These are phyloP conservation scores for Pygocentrus nattereri DNA, from an alignment of 2,797 vertebrate species.

Conservation along the genomic window DNA sequence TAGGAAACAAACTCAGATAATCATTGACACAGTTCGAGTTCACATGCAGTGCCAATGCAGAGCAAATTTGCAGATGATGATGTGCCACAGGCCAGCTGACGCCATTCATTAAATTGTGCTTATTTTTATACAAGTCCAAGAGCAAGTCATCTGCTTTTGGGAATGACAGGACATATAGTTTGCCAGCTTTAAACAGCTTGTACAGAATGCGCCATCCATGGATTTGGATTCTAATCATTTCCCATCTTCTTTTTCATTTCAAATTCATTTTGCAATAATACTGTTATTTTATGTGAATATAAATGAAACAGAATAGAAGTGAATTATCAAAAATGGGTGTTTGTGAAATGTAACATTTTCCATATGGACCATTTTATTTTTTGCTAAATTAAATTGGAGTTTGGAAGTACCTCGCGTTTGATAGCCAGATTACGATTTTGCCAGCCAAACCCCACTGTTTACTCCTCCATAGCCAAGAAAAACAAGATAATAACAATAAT, in stretches of 20 bases:
- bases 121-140: slow-evolving; percentile 28
- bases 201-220: neutral
- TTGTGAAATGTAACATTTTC: neutral
- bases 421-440: neutral
- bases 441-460: slow-evolving; percentile 8
- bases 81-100: slow-evolving; percentile 23
- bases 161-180: slow-evolving; percentile 30
- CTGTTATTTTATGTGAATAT: neutral
- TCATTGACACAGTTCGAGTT: slow-evolving; percentile 73
- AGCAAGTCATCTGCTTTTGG: slow-evolving; percentile 27
- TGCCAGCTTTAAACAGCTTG: slow-evolving; percentile 9
- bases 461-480: slow-evolving; percentile 11
- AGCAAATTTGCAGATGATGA: slow-evolving; percentile 18
- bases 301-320: neutral
- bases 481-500: slow-evolving; percentile 36
- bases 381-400: neutral
- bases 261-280: neutral
- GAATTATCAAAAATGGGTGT: neutral
- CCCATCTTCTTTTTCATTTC: neutral
- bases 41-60: slow-evolving; percentile 66
- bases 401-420: neutral
- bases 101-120: slow-evolving; percentile 24
- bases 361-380: neutral
- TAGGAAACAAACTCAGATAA: slow-evolving; percentile 72
- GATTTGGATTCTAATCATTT: neutral